Base-by-base conservation (phyloP, 2,113 vertebrate species). In the Dromaius novaehollandiae region DNA sequence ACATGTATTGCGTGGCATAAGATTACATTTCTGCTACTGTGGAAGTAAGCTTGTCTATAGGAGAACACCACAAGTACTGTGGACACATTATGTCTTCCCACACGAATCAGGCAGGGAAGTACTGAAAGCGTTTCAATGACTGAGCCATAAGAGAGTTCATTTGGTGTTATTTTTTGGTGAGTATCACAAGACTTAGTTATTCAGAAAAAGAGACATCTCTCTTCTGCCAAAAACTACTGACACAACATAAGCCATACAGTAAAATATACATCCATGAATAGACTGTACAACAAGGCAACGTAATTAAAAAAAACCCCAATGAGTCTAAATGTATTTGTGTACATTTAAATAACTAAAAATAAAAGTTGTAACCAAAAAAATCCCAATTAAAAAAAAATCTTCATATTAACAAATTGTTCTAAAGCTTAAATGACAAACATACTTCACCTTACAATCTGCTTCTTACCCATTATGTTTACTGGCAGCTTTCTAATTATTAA, bases 401-500 rank as follows among this genome's bases (percentile, higher is more conserved):
- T 55, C 26, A 58, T 30, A 73, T 25, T 79, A 85, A 86, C 34
- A 17, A 86, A 80, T 26, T 25, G 17, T 58, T 90, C 17, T 70
- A 63, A 92, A 92, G 6, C n/a, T 83, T 88, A 85, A 81, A 76
- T 55, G 28, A 61, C 46, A 89, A 87, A 88, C 34, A 66, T 81
- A 58, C 32, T 65, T 88, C 42, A 21, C 40, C 19, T 65, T 76
- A 77, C 30, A 88, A 83, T 65, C n/a, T 73, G 26, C 16, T 96
- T 79, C 38, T 77, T 80, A 73, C 25, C 21, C 16, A 18, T 70
- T 80, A 40, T 22, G 60, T 74, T 95, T 92, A 38, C 48, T 80
- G 50, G 20, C 30, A 93, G 51, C n/a, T 91, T 94, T 89, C 84
- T 92, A 86, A 88, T 73, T 88, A 63, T 11, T 50, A 91, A 77